Base-by-base conservation (phyloP, 2,888 invertebrate genomes). In the Vanessa cardui region DNA sequence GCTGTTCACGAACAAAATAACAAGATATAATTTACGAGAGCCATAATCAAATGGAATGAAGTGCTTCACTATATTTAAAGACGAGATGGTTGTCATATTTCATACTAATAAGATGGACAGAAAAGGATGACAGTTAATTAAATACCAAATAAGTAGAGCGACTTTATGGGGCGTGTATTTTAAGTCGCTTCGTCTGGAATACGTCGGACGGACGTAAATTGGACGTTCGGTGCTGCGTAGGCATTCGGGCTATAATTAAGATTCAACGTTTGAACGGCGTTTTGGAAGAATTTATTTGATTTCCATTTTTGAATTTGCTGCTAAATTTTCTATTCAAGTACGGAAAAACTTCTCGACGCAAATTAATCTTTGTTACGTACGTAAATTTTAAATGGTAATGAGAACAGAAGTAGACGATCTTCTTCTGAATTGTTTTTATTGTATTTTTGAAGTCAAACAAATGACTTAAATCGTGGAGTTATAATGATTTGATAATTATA, bases 51-150 rank as follows among this genome's bases (percentile, higher is more conserved):
- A 45, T 62, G 59, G 44, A 65, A 60, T 64, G 56, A 60, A 56
- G 61, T 62, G 54, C 64, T 66, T 61, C 58, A 62, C 61, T 60
- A 62, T 60, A 59, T 58, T 54, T 54, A 64, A 62, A 50, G 58
- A 60, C 54, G 33, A 58, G 61, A 33, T 56, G 61, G 46, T 20
- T 20, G 18, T 49, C 66, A 69, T 69, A 67, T 69, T 56, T 73
- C 69, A 73, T 69, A 67, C 66, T 73, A 73, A 71, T 69, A 64
- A 71, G 71, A 69, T 58, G 71, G 64, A 49, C 69, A 63, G 69
- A 69, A 70, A 66, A 70, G 65, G 65, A 65, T 73, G 72, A 71
- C 72, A 73, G 71, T 67, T 73, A 73, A 73, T 73, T 71, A 73
- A 71, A 71, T 60, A 65, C 60, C 65, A 68, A 71, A 71, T 69